A percentile compares a stretch with the other conserved stretches of the same genome.
Conservation (phyloP, 2,113 vertebrate species). For the Pseudorectes ferrugineus region DNA sequence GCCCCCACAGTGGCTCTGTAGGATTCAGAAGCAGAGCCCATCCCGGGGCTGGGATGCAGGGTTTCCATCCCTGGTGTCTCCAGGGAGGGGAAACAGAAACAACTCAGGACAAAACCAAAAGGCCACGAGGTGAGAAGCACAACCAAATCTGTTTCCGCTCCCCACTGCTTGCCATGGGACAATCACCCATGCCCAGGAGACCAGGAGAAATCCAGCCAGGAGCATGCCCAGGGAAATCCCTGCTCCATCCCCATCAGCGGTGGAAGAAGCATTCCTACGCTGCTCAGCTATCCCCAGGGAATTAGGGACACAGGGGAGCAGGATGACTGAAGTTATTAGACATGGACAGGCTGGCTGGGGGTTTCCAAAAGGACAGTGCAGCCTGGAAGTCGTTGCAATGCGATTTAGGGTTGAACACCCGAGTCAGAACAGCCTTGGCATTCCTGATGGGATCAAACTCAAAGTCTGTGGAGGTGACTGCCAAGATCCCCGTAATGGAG, state of each 20-base stretch:
- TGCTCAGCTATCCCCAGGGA: too few species aligned
- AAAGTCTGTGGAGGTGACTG: not conserved
- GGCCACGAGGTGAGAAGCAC: accelerated
- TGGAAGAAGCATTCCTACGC: accelerated
- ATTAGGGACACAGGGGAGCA: not conserved
- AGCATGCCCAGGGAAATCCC: not conserved
- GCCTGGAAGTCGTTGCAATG: accelerated
- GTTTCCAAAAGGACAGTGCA: not conserved
- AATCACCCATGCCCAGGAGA: not conserved
- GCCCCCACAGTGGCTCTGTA: accelerated
- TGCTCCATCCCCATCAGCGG: not conserved
- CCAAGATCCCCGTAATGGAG: not conserved
- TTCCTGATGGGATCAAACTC: not conserved
- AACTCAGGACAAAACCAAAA: not conserved
- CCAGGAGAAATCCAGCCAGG: not conserved
- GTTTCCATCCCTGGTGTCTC: accelerated
- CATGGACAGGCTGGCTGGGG: too few species aligned
- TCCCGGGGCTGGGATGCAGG: not conserved
- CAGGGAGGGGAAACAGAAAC: not conserved
- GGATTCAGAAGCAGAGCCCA: not conserved
- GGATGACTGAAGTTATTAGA: not conserved
- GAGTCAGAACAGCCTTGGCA: not conserved
- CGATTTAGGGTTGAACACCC: not conserved
- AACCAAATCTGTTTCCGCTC: not conserved
- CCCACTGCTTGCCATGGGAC: not conserved